Evolutionary conservation across 1,140 invertebrate species (phyloP).

Genomic region (Zophobas atratus): DNA sequence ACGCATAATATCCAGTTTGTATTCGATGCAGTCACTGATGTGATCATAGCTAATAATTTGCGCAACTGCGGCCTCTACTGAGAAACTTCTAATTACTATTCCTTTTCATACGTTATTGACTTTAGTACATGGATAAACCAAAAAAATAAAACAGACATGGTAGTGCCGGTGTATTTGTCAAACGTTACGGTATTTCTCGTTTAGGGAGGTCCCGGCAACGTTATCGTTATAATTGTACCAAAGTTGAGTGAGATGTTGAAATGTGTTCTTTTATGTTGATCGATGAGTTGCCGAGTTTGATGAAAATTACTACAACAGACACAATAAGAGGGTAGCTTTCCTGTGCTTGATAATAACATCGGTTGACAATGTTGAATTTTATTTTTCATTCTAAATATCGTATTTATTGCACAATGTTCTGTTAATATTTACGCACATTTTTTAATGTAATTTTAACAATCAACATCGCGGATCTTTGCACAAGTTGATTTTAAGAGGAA

Average conservation of each 20-base stretch:
- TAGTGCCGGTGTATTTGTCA: conserved; percentile 41
- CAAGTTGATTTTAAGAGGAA: conserved; percentile 26
- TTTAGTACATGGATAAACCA: conserved; percentile 51
- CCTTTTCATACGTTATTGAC: conserved; percentile 53
- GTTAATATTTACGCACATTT: conserved; percentile 41
- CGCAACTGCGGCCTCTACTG: conserved; percentile 88
- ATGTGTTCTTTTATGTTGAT: conserved; percentile 61
- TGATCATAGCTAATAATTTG: conserved; percentile 94
- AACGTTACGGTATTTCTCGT: conserved; percentile 30
- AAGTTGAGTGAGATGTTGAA: conserved; percentile 62
- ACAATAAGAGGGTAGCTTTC: conserved; percentile 49
- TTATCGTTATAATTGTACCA: conserved; percentile 55
- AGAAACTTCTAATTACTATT: conserved; percentile 55
- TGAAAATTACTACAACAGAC: conserved; percentile 6
- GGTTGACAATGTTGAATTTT: conserved; percentile 48
- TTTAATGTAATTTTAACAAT: conserved; percentile 32
- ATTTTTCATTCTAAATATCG: conserved; percentile 47
- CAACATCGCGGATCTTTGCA: conserved; percentile 46
- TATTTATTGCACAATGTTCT: conserved; percentile 46
- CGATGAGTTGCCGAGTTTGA: conserved; percentile 48
- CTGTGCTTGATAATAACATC: conserved; percentile 56
- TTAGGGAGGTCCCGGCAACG: conserved; percentile 27
- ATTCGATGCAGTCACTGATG: conserved; percentile 93
- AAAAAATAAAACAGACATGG: conserved; percentile 48
- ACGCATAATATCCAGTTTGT: conserved; percentile 94